Conservation (phyloP, 1,140 invertebrate species). For the Gryon sp. region DNA sequence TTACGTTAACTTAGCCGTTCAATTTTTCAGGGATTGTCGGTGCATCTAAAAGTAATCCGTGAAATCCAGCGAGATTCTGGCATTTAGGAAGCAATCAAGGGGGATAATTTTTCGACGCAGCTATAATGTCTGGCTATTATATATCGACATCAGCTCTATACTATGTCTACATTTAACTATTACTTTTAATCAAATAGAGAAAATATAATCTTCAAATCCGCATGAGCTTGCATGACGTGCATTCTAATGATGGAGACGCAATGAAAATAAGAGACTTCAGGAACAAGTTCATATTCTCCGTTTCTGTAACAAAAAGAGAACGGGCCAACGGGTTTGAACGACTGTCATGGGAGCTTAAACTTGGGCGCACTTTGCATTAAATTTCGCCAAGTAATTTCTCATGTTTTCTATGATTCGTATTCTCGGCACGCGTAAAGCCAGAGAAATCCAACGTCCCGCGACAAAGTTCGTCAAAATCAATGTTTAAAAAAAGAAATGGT, state of each 20-base stretch:
- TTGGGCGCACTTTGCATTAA: constrained; percentile 62
- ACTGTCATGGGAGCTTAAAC: constrained; percentile 65
- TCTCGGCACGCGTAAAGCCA: constrained; percentile 50
- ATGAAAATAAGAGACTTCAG: constrained; percentile 61
- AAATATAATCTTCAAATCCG: constrained; percentile 58
- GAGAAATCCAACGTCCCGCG: constrained; percentile 45
- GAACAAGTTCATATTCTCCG: constrained; percentile 62
- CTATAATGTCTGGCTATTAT: constrained; percentile 43
- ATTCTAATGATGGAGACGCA: constrained; percentile 52
- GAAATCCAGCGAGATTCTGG: constrained; percentile 56
- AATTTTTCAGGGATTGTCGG: constrained; percentile 56
- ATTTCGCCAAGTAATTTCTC: constrained; percentile 64
- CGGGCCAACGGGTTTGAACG: constrained; percentile 45
- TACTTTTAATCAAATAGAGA: constrained; percentile 61
- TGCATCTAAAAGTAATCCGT: constrained; percentile 56
- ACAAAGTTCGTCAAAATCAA: constrained; percentile 60
- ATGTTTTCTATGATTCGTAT: constrained; percentile 63
- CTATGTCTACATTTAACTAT: constrained; percentile 59
- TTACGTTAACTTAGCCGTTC: constrained; percentile 47
- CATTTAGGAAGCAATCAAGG: constrained; percentile 62
- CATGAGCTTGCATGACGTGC: constrained; percentile 47
- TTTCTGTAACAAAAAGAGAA: constrained; percentile 56
- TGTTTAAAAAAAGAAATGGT: constrained; percentile 46
- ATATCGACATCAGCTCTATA: constrained; percentile 24
- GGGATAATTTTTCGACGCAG: constrained; percentile 62